These are phyloP conservation scores for Troglohyphantes excavatus DNA, from an alignment of 2,888 invertebrate species.

Conservation along the genomic window DNA sequence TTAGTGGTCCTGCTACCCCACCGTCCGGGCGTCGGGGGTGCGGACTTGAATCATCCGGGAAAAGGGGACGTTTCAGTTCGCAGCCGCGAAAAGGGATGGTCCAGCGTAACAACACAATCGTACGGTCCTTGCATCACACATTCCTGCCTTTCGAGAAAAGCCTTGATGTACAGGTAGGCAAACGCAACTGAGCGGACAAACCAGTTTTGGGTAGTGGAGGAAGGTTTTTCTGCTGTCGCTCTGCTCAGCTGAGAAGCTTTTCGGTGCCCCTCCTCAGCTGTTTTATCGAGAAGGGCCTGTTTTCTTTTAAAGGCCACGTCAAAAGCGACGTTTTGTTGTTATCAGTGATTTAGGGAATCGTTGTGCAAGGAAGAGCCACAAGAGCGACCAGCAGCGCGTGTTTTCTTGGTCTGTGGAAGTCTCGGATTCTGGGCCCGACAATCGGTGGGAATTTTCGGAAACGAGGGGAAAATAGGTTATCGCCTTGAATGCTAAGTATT, in stretches of 20 bases:
- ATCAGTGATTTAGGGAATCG: background rate
- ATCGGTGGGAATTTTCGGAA: background rate
- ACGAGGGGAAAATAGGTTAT: background rate
- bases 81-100: constrained; percentile 34
- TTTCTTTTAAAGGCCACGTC: constrained; percentile 54
- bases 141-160: constrained; percentile 42
- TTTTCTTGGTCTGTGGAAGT: background rate
- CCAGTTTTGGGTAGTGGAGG: constrained; percentile 55
- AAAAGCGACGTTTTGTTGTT: constrained; percentile 6
- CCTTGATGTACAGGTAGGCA: constrained; percentile 76
- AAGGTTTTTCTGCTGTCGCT: background rate
- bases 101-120: constrained; percentile 15
- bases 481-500: constrained; percentile 4
- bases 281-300: constrained; percentile 29
- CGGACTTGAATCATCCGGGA: constrained; percentile 27
- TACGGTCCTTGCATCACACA: constrained; percentile 72
- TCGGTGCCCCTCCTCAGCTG: constrained; percentile 48
- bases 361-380: background rate
- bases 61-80: constrained; percentile 3
- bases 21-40: constrained; percentile 32
- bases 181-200: constrained; percentile 71
- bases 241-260: constrained; percentile 63
- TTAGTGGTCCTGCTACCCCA: constrained; percentile 6
- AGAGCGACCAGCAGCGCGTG: background rate
- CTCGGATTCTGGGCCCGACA: background rate